These are phyloP conservation scores for Hypothenemus hampei DNA, from an alignment of 1,140 invertebrate genomes.

Conservation along the genomic window DNA sequence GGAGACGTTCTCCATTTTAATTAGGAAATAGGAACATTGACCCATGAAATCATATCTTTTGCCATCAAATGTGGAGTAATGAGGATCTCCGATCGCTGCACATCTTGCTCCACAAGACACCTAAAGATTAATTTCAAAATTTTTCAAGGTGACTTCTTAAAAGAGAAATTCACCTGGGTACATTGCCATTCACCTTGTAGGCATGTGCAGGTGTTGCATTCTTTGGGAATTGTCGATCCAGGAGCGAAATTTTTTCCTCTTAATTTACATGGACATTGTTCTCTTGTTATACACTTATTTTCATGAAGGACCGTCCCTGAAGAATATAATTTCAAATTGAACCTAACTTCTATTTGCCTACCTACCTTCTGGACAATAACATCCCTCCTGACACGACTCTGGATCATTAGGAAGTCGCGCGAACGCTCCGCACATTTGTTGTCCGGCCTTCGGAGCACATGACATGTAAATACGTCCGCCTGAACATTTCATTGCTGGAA, in stretches of 20 bases:
- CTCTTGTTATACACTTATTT: slow-evolving; percentile 63
- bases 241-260: slow-evolving; percentile 70
- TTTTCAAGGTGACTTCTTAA: not conserved
- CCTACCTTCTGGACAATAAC: slow-evolving; percentile 68
- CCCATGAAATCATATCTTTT: slow-evolving; percentile 81
- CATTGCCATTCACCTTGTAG: slow-evolving; percentile 71
- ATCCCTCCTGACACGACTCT: slow-evolving; percentile 71
- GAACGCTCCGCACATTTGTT: slow-evolving; percentile 46
- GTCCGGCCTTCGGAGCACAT: slow-evolving; percentile 57
- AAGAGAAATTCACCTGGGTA: slow-evolving; percentile 49
- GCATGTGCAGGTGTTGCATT: slow-evolving; percentile 81
- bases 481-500: slow-evolving; percentile 63
- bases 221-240: slow-evolving; percentile 65
- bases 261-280: slow-evolving; percentile 74
- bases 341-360: not conserved
- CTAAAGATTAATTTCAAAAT: slow-evolving; percentile 26
- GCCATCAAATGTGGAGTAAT: slow-evolving; percentile 87
- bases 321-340: not conserved
- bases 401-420: slow-evolving; percentile 38
- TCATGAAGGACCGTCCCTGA: slow-evolving; percentile 61
- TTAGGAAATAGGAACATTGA: slow-evolving; percentile 76
- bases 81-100: slow-evolving; percentile 79
- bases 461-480: slow-evolving; percentile 64
- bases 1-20: slow-evolving; percentile 62
- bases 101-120: slow-evolving; percentile 69